Percentiles rank a stretch among this genome's conserved stretches.
These are phyloP conservation scores for Nineta flava DNA, from an alignment of 2,888 invertebrate genomes.

Conservation along the genomic window DNA sequence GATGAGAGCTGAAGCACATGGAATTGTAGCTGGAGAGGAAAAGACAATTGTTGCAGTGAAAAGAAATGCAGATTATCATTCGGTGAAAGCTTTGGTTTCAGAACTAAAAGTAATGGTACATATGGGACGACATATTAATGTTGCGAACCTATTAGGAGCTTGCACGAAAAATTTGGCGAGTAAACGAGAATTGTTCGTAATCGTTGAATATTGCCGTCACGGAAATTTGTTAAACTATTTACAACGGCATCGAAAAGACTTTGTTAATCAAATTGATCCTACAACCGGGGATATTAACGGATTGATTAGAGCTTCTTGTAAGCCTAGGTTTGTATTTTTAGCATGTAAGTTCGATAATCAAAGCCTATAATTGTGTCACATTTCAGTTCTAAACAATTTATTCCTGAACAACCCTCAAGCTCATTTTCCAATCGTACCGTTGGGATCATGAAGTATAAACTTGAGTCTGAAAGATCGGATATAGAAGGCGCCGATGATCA, in stretches of 20 bases:
- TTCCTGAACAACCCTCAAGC: no score
- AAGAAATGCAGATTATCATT: conserved; percentile 66
- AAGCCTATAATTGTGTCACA: no score
- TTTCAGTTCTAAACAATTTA: no score
- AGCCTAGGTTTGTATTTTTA: conserved; percentile 38
- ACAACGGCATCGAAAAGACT: conserved; percentile 61
- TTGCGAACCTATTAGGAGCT: conserved; percentile 87
- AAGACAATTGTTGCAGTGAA: conserved; percentile 79
- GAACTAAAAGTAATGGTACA: conserved; percentile 95
- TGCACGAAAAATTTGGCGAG: conserved; percentile 71
- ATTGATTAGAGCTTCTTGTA: conserved; percentile 37
- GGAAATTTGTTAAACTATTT: conserved; percentile 86
- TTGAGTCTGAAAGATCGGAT: no score
- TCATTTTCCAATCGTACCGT: no score
- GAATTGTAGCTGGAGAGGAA: conserved; percentile 58
- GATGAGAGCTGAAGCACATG: conserved; percentile 68
- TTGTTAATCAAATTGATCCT: conserved; percentile 66
- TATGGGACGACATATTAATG: conserved; percentile 85
- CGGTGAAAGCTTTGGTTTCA: conserved; percentile 75
- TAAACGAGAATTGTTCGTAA: conserved; percentile 84
- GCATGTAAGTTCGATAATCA: no score
- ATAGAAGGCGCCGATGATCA: no score
- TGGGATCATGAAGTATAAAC: no score
- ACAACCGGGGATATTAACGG: conserved; percentile 51
- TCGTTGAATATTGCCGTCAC: conserved; percentile 87